phyloP scores from a whole-genome alignment of 1,140 invertebrate species.

The Drosophila equinoxialis region DNA sequence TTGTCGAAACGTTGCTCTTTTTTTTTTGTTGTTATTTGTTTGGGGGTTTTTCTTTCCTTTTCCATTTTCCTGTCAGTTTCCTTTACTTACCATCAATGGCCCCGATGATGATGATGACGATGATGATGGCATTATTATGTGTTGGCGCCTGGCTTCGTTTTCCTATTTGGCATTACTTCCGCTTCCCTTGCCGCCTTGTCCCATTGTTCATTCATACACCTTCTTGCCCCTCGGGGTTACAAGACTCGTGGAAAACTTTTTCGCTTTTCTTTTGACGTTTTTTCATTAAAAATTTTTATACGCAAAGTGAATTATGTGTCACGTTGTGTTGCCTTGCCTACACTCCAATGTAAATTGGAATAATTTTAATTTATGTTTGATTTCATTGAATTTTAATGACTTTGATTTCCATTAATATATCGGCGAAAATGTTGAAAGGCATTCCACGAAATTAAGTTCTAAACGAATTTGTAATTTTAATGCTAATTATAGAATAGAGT shows the following conservation, averaged over 20 bases:
- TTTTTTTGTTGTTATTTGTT: conserved; percentile 33
- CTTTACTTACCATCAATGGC: conserved; percentile 36
- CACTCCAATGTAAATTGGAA: conserved; percentile 54
- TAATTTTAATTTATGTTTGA: conserved; percentile 65
- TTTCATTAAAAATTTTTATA: conserved; percentile 58
- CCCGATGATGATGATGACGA: conserved; percentile 22
- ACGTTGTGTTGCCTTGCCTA: conserved; percentile 50
- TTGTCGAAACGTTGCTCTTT: conserved; percentile 53
- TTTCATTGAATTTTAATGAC: conserved; percentile 77
- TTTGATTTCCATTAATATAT: conserved; percentile 23
- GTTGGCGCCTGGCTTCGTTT: conserved; percentile 64
- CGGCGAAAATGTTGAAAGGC: background rate
- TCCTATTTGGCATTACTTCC: conserved; percentile 71
- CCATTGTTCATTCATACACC: conserved; percentile 35
- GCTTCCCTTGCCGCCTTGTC: conserved; percentile 60
- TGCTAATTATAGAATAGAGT: too few relatives aligned
- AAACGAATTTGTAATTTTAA: background rate
- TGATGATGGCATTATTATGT: conserved; percentile 78
- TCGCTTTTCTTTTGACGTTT: conserved; percentile 54
- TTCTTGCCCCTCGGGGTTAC: conserved; percentile 29
- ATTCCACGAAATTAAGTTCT: conserved; percentile 8
- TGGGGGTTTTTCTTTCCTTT: conserved; percentile 17
- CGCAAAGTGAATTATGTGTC: conserved; percentile 70
- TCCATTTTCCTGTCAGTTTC: conserved; percentile 36
- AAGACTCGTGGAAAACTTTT: conserved; percentile 44